Conservation (phyloP, 2,888 invertebrate species). For the Trissolcus brochymenae region DNA sequence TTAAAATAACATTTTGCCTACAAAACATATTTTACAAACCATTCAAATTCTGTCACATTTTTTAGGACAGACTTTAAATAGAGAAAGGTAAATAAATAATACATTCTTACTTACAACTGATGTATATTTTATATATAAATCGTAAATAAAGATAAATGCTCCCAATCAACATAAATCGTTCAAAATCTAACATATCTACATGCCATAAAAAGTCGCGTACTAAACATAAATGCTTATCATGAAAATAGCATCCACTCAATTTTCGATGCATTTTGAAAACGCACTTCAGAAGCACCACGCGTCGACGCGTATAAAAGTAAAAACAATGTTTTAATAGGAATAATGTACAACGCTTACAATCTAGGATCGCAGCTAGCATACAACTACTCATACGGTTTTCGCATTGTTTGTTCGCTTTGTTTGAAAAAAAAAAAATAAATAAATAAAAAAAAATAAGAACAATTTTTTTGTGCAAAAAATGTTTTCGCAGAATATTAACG, state of each 20-base stretch:
- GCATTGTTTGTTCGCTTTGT: background rate
- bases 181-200: constrained; percentile 49
- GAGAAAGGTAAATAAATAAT: too few relatives aligned
- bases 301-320: constrained; percentile 33
- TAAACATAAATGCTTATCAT: constrained; percentile 22
- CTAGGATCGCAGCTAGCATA: constrained; percentile 13
- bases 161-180: constrained; percentile 35
- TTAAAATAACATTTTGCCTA: too few relatives aligned
- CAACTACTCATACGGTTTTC: constrained; percentile 2
- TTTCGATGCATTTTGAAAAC: constrained; percentile 25
- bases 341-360: constrained; percentile 30
- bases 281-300: constrained; percentile 29
- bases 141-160: constrained; percentile 51
- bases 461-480: constrained; percentile 11
- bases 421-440: too few relatives aligned
- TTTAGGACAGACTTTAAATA: too few relatives aligned
- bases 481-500: constrained; percentile 10
- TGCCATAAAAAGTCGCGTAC: constrained; percentile 31
- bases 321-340: constrained; percentile 19
- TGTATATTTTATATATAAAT: constrained; percentile 36
- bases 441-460: too few relatives aligned
- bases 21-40: too few relatives aligned
- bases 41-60: too few relatives aligned
- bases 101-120: too few relatives aligned
- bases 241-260: constrained; percentile 23